Percentiles rank a stretch among this genome's conserved stretches.
These are phyloP conservation scores for Trachelus tabidus DNA, from an alignment of 2,888 invertebrate species.

Conservation along the genomic window DNA sequence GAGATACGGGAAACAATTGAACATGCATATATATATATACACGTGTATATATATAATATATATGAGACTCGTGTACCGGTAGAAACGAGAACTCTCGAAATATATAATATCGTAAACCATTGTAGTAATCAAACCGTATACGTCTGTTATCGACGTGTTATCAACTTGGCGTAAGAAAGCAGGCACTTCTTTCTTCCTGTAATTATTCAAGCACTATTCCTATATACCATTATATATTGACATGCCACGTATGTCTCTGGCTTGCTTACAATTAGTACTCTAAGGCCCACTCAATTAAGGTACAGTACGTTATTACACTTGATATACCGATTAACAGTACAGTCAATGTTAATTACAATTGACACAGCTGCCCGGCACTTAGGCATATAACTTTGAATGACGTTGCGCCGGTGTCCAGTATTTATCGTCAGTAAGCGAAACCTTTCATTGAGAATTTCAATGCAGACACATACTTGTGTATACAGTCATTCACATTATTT, in stretches of 20 bases:
- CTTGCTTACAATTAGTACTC: not conserved
- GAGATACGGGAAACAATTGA: not conserved
- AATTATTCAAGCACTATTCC: not conserved
- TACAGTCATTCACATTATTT: too few species aligned
- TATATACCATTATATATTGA: not conserved
- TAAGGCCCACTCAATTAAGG: not conserved
- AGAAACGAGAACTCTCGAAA: not conserved
- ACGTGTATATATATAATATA: too few species aligned
- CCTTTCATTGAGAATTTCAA: slow-evolving; percentile 39
- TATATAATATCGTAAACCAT: not conserved
- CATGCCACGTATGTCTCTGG: not conserved
- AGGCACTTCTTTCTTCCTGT: not conserved
- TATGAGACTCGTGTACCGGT: not conserved
- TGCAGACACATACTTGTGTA: not conserved
- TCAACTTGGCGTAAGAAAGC: not conserved
- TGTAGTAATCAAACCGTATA: not conserved
- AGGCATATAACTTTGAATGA: not conserved
- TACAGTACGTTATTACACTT: not conserved
- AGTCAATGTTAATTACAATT: not conserved
- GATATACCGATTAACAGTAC: not conserved
- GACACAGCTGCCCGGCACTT: not conserved
- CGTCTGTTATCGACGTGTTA: not conserved
- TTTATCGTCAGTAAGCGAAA: slow-evolving; percentile 31
- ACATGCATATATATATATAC: not conserved
- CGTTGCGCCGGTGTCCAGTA: not conserved